These are phyloP conservation scores for Chrysochloris asiatica DNA, from an alignment of 2,113 vertebrate genomes.

Conservation along the genomic window DNA sequence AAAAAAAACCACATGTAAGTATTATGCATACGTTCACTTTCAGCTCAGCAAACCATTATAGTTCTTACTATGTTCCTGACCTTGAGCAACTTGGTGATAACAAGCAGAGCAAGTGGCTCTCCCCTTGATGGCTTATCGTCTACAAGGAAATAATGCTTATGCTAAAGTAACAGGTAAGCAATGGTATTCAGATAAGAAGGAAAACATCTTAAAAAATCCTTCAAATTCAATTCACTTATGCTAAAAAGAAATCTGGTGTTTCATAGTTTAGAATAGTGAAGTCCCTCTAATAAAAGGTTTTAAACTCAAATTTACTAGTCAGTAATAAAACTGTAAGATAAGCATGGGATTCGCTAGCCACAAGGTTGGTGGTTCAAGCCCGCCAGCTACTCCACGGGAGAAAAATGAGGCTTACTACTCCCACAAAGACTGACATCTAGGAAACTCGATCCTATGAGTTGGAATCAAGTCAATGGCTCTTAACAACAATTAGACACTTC, in stretches of 20 bases:
- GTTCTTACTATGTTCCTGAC: neutral
- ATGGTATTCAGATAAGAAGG: neutral
- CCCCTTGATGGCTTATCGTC: neutral
- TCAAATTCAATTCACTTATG: neutral
- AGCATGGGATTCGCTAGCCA: too few species aligned
- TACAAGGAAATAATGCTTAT: neutral
- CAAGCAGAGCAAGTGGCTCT: neutral
- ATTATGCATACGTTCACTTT: neutral
- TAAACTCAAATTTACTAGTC: neutral
- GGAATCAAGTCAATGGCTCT: too few species aligned
- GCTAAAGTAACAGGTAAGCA: neutral
- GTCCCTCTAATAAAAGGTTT: slow-evolving; percentile 17
- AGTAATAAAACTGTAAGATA: too few species aligned
- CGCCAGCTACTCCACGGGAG: too few species aligned
- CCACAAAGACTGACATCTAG: too few species aligned
- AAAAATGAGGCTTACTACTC: too few species aligned
- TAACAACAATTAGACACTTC: too few species aligned
- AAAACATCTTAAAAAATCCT: neutral
- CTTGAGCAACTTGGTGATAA: neutral
- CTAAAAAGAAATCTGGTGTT: neutral
- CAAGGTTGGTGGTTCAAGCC: too few species aligned
- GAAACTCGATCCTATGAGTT: too few species aligned
- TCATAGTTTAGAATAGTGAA: neutral
- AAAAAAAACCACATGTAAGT: slow-evolving; percentile 40
- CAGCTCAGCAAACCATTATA: neutral